Conservation (phyloP, 1,140 invertebrate species). For the Cepaea nemoralis region DNA sequence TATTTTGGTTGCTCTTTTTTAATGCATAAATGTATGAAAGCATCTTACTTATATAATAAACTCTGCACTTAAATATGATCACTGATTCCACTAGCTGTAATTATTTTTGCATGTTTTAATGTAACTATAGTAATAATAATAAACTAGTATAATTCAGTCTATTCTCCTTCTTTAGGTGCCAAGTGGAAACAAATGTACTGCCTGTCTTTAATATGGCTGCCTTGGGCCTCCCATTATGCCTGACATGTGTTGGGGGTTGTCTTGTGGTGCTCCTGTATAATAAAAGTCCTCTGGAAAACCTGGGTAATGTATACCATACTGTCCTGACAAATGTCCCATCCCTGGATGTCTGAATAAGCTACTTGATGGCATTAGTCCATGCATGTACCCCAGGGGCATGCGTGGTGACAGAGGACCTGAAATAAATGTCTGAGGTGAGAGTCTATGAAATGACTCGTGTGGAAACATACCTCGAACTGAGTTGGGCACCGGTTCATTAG, state of each 20-base stretch:
- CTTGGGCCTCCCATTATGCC: conserved; percentile 36
- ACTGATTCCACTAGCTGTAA: too few species aligned
- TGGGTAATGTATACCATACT: conserved; percentile 39
- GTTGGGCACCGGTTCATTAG: conserved; percentile 12
- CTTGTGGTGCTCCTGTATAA: not conserved
- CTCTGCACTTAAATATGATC: too few species aligned
- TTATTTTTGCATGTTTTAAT: too few species aligned
- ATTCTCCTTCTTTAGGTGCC: too few species aligned
- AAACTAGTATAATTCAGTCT: too few species aligned
- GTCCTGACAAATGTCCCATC: conserved; percentile 28
- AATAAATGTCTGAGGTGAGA: conserved; percentile 20
- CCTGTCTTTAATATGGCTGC: conserved; percentile 33
- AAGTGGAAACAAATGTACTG: too few species aligned
- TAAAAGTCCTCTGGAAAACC: conserved; percentile 32
- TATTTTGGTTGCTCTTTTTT: too few species aligned
- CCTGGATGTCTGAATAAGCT: conserved; percentile 28
- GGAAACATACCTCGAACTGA: conserved; percentile 19
- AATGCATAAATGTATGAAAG: too few species aligned
- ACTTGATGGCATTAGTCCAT: conserved; percentile 23
- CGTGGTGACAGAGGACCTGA: conserved; percentile 8
- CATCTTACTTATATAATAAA: too few species aligned
- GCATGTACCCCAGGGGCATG: conserved; percentile 21
- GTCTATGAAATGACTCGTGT: not conserved
- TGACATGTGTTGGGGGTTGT: conserved; percentile 25
- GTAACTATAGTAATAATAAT: too few species aligned